Conservation (phyloP, 2,113 vertebrate species). For the Ramphastos sulfuratus region DNA sequence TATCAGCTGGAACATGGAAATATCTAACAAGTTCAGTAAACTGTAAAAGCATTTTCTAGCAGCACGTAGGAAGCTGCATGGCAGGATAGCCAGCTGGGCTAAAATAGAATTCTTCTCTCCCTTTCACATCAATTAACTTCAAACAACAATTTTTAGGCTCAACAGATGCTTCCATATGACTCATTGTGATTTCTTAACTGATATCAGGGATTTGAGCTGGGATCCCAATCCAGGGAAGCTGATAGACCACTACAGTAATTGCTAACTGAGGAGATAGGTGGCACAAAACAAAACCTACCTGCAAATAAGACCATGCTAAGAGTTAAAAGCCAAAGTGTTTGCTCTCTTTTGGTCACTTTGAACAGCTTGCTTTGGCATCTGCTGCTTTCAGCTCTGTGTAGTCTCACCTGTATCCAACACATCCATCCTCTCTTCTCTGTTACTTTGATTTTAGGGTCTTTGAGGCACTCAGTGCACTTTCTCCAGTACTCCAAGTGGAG, state of each 20-base stretch:
- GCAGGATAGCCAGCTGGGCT: slow-evolving; percentile 38
- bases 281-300: not conserved
- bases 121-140: slow-evolving; percentile 40
- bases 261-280: not conserved
- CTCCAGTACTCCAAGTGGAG: not conserved
- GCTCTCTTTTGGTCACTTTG: not conserved
- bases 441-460: not conserved
- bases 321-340: not conserved
- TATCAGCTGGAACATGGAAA: slow-evolving; percentile 7
- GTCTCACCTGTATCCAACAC: not conserved
- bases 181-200: slow-evolving; percentile 30
- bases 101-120: slow-evolving; percentile 25
- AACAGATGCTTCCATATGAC: slow-evolving; percentile 52
- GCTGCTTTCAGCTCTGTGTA: not conserved
- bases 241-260: not conserved
- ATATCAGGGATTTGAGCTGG: not conserved
- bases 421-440: not conserved
- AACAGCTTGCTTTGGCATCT: not conserved
- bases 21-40: slow-evolving; percentile 38
- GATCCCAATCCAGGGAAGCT: not conserved
- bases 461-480: not conserved
- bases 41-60: slow-evolving; percentile 40
- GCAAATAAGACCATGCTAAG: not conserved
- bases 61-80: slow-evolving; percentile 12
- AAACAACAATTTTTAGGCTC: slow-evolving; percentile 34